Percentiles rank a stretch among this genome's conserved stretches.
Conservation (phyloP, 2,888 invertebrate species). For the Phengaris alcon region DNA sequence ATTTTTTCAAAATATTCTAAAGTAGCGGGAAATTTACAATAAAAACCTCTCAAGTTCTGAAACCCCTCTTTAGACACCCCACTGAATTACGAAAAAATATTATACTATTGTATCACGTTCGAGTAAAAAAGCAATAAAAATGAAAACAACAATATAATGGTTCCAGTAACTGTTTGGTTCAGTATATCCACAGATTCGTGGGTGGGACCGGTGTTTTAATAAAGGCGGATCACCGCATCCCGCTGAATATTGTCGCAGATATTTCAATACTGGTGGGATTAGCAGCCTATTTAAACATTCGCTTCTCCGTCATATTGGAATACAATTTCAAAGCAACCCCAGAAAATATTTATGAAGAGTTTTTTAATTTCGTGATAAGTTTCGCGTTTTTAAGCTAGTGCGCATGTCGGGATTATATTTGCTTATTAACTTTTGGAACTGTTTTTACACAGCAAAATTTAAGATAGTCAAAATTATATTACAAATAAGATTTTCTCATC, state of each 20-base stretch:
- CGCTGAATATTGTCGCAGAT: constrained; percentile 76
- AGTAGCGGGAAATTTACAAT: too few relatives aligned
- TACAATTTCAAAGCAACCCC: constrained; percentile 69
- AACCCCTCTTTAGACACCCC: too few relatives aligned
- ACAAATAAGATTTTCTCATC: too few relatives aligned
- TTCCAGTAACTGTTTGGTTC: constrained; percentile 45
- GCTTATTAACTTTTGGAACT: background rate
- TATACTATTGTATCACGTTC: background rate
- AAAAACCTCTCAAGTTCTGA: too few relatives aligned
- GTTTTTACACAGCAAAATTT: background rate
- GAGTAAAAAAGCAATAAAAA: constrained; percentile 28
- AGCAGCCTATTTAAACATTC: constrained; percentile 76
- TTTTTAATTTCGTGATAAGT: constrained; percentile 59
- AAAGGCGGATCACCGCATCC: constrained; percentile 72
- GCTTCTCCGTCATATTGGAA: constrained; percentile 66
- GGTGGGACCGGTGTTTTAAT: constrained; percentile 72
- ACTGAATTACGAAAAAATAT: background rate
- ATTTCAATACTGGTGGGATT: constrained; percentile 79
- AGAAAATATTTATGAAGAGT: constrained; percentile 69
- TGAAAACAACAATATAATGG: constrained; percentile 39
- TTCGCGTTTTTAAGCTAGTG: constrained; percentile 25
- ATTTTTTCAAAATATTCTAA: too few relatives aligned
- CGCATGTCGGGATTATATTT: constrained; percentile 20
- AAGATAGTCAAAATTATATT: too few relatives aligned
- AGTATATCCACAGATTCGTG: constrained; percentile 51